Evolutionary conservation across 2,888 invertebrate species (phyloP).

Genomic region (Cosmia trapezina): DNA sequence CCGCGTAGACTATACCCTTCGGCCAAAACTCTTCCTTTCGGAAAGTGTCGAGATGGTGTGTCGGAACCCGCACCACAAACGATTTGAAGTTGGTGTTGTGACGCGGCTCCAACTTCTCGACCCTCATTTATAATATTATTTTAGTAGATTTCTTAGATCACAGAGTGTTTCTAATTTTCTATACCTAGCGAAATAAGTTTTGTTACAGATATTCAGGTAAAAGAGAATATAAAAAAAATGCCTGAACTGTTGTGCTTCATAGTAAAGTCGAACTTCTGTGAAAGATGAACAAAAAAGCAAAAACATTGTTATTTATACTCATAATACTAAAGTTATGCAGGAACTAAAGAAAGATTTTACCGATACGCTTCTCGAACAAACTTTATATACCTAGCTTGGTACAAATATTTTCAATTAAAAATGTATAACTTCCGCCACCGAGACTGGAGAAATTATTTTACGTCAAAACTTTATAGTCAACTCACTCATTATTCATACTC

Average conservation of each 20-base stretch:
- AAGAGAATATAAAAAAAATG: no score
- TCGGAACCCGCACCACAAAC: no score
- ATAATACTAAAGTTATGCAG: constrained; percentile 18
- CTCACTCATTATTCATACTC: constrained; percentile 48
- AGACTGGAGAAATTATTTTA: constrained; percentile 49
- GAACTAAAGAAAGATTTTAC: constrained; percentile 40
- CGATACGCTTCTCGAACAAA: constrained; percentile 38
- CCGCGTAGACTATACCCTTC: no score
- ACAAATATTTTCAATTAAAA: constrained; percentile 54
- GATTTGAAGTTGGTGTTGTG: no score
- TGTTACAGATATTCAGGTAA: not conserved
- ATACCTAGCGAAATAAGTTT: not conserved
- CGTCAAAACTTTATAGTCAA: constrained; percentile 43
- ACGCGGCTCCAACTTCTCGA: no score
- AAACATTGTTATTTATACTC: constrained; percentile 29
- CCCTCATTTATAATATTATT: no score
- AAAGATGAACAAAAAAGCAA: not conserved
- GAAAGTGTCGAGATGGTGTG: no score
- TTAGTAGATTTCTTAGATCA: no score
- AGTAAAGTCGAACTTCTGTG: not conserved
- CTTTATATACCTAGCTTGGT: constrained; percentile 30
- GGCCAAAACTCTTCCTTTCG: no score
- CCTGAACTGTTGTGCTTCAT: not conserved
- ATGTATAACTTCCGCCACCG: constrained; percentile 41
- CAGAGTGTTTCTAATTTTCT: not conserved